A percentile compares a stretch with the other conserved stretches of the same genome.
Evolutionary conservation across 2,888 invertebrate species (phyloP).

Genomic region (Cheilosia scutellata): DNA sequence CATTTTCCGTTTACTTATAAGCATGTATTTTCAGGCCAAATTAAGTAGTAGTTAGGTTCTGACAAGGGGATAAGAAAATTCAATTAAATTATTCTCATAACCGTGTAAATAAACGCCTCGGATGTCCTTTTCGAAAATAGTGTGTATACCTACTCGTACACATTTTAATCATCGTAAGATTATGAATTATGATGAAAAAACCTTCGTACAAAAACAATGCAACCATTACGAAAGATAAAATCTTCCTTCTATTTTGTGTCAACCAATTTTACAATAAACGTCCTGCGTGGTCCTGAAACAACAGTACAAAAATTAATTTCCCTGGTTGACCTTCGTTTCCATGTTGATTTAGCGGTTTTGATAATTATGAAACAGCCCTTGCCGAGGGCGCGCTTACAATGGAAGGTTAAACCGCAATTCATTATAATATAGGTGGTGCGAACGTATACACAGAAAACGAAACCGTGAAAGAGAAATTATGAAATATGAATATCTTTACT

Average conservation of each 20-base stretch:
- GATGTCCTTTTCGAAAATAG: no score
- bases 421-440: slow-evolving; percentile 21
- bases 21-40: no score
- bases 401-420: slow-evolving; percentile 66
- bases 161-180: slow-evolving; percentile 31
- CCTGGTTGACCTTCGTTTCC: slow-evolving; percentile 59
- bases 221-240: background rate
- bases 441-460: background rate
- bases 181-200: slow-evolving; percentile 13
- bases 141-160: no score
- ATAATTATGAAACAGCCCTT: slow-evolving; percentile 66
- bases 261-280: slow-evolving; percentile 46
- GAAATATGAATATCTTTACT: slow-evolving; percentile 41
- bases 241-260: slow-evolving; percentile 34
- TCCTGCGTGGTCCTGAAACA: background rate
- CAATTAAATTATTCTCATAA: slow-evolving; percentile 56
- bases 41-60: no score
- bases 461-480: slow-evolving; percentile 24
- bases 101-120: slow-evolving; percentile 3
- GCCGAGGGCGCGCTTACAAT: slow-evolving; percentile 20
- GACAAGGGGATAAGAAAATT: slow-evolving; percentile 20
- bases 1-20: no score
- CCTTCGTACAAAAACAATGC: background rate
- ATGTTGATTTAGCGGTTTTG: slow-evolving; percentile 71
- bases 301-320: slow-evolving; percentile 51